Evolutionary conservation across 2,113 vertebrate genomes (phyloP), one percentile per base, ranked within the genome.

Genomic region (Calypte anna): DNA sequence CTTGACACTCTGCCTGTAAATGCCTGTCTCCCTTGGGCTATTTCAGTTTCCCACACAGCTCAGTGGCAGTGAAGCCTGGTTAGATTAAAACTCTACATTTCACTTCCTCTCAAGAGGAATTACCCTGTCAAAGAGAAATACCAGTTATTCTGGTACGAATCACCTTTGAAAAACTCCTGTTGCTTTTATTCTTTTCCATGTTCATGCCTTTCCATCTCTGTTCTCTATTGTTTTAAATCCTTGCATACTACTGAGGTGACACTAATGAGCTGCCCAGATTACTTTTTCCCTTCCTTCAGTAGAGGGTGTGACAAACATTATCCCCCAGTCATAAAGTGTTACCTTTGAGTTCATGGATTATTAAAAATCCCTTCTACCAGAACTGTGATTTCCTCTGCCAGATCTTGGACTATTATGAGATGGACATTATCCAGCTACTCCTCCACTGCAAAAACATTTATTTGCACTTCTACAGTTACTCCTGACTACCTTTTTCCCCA

Each of bases 361-460:
- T 61, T 75, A 93, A 92, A 88, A 96, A 78, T 61, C 50, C 40
- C 82, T 88, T 77, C 57, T 75, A 86, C 30, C 64, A 91, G 83
- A 94, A 84, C 64, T 79, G 62, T 62, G 89, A 91, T 93, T 93
- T 96, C 86, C 91, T 91, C 62, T 73, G 54, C 27, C 66, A 19
- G 51, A 46, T 79, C 91, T 88, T 63, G 13, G 46, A 66, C 53
- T 91, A 33, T 82, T 93, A 86, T 28, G 53, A 91, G 44, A 82
- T 58, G 66, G 77, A 87, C 44, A 79, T 89, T 63, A 91, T 79
- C 77, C 92, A 95, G 54, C 46, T 33, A 63, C 70, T 79, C 40
- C 76, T 87, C 89, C 77, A 43, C 8, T 38, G 23, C 76, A 94
- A 79, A 89, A 6, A 33, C 43, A 53, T 27, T 89, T 51, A 82